Evolutionary conservation across 1,140 invertebrate genomes (phyloP), one percentile per base, ranked within the genome.

Genomic region (Aricia agestis): DNA sequence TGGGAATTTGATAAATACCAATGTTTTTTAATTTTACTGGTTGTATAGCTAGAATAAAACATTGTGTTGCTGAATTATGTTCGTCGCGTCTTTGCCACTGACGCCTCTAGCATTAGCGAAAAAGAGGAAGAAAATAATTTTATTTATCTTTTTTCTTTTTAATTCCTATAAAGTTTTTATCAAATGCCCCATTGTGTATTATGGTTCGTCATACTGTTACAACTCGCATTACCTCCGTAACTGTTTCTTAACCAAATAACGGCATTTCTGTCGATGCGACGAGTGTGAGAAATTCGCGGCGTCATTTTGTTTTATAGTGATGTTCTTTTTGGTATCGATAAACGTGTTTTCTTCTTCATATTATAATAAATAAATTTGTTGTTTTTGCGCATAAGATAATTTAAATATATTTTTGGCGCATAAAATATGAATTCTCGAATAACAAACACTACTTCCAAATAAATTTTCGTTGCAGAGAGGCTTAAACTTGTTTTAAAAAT

Each of bases 251-350:
- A 63, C 59, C 59, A 63, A 63, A 63, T 63, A 63, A 63, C 59
- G 59, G 58, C 57, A 75, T 73, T 77, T 76, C 73, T 76, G 75
- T 74, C 82, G 76, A 81, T 82, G 83, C 78, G 78, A 78, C 78
- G 71, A 73, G 73, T 82, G 77, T 82, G 80, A 78, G 76, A 73
- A 73, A 63, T 63, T 63, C 59, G 59, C 59, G 17, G 59, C 59
- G 59, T 18, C 59, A 63, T 25, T 63, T 63, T 63, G 18, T 63
- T 63, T 69, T 75, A 86, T 85, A 87, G 81, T 82, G 78, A 80
- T 89, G 85, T 85, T 85, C 83, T 84, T 85, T 84, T 81, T 81
- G 74, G 31, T 76, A 69, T 69, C 17, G 65, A 69, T 71, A 45
- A 57, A 32, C 57, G 41, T 67, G 41, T 68, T 58, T 13, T 18